Evolutionary conservation across 2,113 vertebrate genomes (phyloP).

Genomic region (Benitochromis conjunctus): DNA sequence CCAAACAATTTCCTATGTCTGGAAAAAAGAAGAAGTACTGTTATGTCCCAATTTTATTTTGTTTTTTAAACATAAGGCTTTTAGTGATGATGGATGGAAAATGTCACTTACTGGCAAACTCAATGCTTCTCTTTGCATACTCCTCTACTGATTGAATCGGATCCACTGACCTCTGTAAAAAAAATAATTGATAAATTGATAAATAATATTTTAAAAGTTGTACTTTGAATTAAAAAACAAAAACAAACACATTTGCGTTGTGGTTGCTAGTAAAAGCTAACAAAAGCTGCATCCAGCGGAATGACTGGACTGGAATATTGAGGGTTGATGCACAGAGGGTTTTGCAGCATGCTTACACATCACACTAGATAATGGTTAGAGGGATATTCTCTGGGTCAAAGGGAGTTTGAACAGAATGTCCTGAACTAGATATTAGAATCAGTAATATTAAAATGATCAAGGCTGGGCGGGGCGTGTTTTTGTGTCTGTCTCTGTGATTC

Average conservation of each 20-base stretch:
- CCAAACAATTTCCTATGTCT: slow-evolving; percentile 75
- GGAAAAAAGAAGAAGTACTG: background rate
- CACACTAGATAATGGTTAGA: background rate
- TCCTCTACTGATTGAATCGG: background rate
- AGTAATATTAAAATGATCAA: background rate
- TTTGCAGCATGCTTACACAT: background rate
- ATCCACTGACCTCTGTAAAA: slow-evolving; percentile 21
- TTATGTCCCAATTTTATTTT: background rate
- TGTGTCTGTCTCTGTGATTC: background rate
- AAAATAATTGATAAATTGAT: too few relatives aligned
- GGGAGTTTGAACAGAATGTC: background rate
- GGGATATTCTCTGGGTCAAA: background rate
- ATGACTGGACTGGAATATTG: background rate
- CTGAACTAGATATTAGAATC: background rate
- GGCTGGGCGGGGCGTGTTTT: background rate
- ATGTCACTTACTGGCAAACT: slow-evolving; percentile 61
- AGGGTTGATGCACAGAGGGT: background rate
- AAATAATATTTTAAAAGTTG: background rate
- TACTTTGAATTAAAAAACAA: background rate
- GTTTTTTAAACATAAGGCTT: background rate
- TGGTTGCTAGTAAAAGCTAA: background rate
- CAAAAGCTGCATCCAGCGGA: background rate
- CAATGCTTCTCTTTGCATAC: slow-evolving; percentile 51
- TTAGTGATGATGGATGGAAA: background rate
- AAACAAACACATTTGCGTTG: background rate